Conservation (phyloP, 2,888 invertebrate species). For the Epistrophe eligans region DNA sequence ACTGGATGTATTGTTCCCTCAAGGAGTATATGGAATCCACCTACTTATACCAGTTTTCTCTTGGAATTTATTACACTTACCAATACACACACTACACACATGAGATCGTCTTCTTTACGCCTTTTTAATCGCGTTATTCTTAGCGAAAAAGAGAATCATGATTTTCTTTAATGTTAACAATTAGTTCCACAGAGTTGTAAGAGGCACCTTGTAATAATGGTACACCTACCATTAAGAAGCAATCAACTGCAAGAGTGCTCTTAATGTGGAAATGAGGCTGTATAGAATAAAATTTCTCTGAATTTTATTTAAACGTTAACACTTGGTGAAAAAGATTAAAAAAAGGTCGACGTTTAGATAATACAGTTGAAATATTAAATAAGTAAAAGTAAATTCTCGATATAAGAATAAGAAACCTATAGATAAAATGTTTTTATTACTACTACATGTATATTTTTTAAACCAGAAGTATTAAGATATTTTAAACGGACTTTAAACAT, state of each 20-base stretch:
- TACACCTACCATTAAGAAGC: constrained; percentile 12
- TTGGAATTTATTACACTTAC: constrained; percentile 53
- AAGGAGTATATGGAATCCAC: constrained; percentile 35
- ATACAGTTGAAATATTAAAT: too few relatives aligned
- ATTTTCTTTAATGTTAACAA: constrained; percentile 42
- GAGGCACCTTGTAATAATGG: neutral
- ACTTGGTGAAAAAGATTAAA: neutral
- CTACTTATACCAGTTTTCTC: constrained; percentile 20
- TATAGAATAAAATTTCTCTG: neutral
- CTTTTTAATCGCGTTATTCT: constrained; percentile 39
- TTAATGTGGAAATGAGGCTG: neutral
- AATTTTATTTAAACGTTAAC: neutral
- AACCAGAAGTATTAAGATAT: too few relatives aligned
- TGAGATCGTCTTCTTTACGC: constrained; percentile 50
- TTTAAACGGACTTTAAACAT: too few relatives aligned
- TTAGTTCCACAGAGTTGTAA: constrained; percentile 51
- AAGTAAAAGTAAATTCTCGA: too few relatives aligned
- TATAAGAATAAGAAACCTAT: too few relatives aligned
- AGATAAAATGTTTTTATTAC: too few relatives aligned
- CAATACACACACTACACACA: neutral
- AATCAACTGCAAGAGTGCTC: constrained; percentile 31
- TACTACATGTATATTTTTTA: too few relatives aligned
- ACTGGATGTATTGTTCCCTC: constrained; percentile 5
- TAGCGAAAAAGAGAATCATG: constrained; percentile 56
- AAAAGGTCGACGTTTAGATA: neutral